Percentiles rank a stretch among this genome's conserved stretches.
Evolutionary conservation across 2,888 invertebrate species (phyloP).

Genomic region (Teleiodes luculella): DNA sequence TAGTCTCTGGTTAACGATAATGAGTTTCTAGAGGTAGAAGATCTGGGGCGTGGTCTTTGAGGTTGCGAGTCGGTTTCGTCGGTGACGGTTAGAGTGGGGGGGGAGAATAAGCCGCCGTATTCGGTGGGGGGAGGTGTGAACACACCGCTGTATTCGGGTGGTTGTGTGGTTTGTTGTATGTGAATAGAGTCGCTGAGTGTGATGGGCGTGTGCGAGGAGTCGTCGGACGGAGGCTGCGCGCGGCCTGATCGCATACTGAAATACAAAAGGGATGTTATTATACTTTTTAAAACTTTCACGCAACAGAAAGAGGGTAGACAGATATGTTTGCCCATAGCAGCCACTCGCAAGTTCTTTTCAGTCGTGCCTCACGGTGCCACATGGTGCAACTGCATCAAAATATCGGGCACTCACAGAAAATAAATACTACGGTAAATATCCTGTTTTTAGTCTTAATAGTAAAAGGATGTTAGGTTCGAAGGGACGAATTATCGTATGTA

Average conservation of each 20-base stretch:
- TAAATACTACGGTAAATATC: too few species aligned
- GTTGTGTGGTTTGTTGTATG: constrained; percentile 38
- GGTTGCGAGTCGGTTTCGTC: constrained; percentile 50
- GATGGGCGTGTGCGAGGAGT: constrained; percentile 59
- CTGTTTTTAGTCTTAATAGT: too few species aligned
- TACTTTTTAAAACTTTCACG: not conserved
- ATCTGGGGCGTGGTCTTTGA: constrained; percentile 31
- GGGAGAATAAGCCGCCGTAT: constrained; percentile 42
- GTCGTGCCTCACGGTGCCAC: too few species aligned
- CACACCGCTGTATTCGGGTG: constrained; percentile 47
- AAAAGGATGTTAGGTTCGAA: too few species aligned
- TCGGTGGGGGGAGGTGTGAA: constrained; percentile 41
- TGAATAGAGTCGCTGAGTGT: constrained; percentile 66
- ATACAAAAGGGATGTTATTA: constrained; percentile 10
- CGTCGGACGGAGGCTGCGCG: constrained; percentile 42
- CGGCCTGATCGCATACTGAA: constrained; percentile 60
- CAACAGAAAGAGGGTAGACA: too few species aligned
- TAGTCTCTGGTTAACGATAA: constrained; percentile 57
- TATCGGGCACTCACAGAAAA: too few species aligned
- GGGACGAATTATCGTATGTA: too few species aligned
- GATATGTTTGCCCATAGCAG: too few species aligned
- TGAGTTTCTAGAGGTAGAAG: constrained; percentile 52
- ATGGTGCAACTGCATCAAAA: too few species aligned
- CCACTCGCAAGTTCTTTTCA: too few species aligned
- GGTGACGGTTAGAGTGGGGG: constrained; percentile 51